Conservation (phyloP, 2,888 invertebrate species). For the Ichneumoninae sp. region DNA sequence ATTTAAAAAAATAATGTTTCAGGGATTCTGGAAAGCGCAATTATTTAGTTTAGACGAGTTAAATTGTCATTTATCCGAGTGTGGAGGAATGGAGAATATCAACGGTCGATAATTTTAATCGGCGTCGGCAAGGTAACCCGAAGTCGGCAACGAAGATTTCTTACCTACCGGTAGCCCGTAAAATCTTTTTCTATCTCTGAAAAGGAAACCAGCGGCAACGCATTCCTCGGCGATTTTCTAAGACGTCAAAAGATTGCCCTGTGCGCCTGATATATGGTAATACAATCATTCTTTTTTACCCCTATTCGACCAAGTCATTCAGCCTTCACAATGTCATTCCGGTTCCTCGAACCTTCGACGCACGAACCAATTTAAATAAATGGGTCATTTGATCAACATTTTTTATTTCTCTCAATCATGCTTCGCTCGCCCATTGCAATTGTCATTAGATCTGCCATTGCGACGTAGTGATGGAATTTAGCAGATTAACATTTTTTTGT, state of each 20-base stretch:
- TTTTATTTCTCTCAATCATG: background rate
- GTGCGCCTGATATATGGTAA: background rate
- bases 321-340: background rate
- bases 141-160: constrained; percentile 8
- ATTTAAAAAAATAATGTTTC: too few species aligned
- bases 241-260: background rate
- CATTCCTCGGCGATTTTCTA: background rate
- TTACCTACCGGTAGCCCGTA: background rate
- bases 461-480: background rate
- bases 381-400: background rate
- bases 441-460: background rate
- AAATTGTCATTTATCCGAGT: background rate
- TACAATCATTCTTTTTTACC: background rate
- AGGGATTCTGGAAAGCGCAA: too few species aligned
- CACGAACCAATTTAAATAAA: background rate
- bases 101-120: constrained; percentile 8
- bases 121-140: background rate
- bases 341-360: background rate
- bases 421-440: background rate
- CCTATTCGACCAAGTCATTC: background rate
- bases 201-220: background rate
- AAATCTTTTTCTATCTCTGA: background rate
- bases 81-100: constrained; percentile 1
- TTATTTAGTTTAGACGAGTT: background rate
- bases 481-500: background rate